Percentiles rank a stretch among this genome's conserved stretches.
Conservation (phyloP, 1,140 invertebrate species). For the Papilio glaucus region DNA sequence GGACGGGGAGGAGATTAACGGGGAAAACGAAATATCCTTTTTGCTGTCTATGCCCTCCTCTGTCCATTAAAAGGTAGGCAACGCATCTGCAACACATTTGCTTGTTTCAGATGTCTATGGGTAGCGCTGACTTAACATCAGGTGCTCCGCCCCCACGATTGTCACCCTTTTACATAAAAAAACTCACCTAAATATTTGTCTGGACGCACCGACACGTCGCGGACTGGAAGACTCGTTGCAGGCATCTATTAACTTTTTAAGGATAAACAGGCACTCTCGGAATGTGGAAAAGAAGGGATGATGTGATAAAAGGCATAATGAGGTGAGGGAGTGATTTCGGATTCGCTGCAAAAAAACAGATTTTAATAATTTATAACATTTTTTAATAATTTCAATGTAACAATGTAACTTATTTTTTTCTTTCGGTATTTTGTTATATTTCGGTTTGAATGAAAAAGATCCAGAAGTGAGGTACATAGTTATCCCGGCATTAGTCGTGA, state of each 20-base stretch:
- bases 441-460: background rate
- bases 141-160: too few relatives aligned
- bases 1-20: too few relatives aligned
- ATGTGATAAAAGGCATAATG: conserved; percentile 98
- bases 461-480: background rate
- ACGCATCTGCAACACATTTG: too few relatives aligned
- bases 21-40: too few relatives aligned
- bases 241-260: conserved; percentile 97
- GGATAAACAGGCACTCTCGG: conserved; percentile 97
- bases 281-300: conserved; percentile 99
- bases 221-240: conserved; percentile 97
- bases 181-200: conserved; percentile 90
- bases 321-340: conserved; percentile 96
- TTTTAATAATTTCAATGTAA: background rate
- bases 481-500: too few relatives aligned
- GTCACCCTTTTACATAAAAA: background rate
- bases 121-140: too few relatives aligned
- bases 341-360: conserved; percentile 86
- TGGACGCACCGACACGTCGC: conserved; percentile 93
- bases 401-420: too few relatives aligned
- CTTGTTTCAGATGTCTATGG: too few relatives aligned
- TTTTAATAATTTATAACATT: conserved; percentile 28
- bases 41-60: too few relatives aligned
- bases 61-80: too few relatives aligned
- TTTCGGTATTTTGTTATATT: background rate